phyloP scores from a whole-genome alignment of 2,113 vertebrate genomes.

The Geococcyx californianus region DNA sequence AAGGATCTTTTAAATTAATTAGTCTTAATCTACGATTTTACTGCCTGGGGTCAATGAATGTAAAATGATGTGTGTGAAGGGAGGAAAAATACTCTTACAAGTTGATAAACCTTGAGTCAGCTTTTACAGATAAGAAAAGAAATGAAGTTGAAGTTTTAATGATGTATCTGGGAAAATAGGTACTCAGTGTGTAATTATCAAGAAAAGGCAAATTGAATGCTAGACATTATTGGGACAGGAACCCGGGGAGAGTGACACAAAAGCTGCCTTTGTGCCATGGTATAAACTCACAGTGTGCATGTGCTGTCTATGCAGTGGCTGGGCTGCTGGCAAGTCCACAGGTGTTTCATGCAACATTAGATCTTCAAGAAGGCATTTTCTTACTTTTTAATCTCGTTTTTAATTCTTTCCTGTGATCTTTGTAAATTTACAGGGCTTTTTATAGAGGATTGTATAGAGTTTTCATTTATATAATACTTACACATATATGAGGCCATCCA shows the following conservation, averaged over 20 bases:
- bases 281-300: background rate
- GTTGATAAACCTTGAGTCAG: background rate
- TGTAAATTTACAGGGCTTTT: background rate
- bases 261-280: background rate
- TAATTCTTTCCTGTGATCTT: background rate
- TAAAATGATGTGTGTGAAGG: background rate
- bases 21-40: background rate
- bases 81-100: background rate
- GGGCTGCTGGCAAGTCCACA: background rate
- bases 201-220: background rate
- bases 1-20: background rate
- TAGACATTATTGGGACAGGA: background rate
- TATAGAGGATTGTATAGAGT: background rate
- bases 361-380: background rate
- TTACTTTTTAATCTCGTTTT: background rate
- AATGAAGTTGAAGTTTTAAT: background rate
- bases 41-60: background rate
- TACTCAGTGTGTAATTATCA: background rate
- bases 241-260: background rate
- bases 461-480: background rate
- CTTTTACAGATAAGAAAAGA: background rate
- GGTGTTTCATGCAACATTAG: background rate
- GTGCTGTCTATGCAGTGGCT: background rate
- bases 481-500: background rate
- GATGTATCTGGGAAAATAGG: accelerated